These are phyloP conservation scores for Hydriomena furcata DNA, from an alignment of 2,888 invertebrate species.

Conservation along the genomic window DNA sequence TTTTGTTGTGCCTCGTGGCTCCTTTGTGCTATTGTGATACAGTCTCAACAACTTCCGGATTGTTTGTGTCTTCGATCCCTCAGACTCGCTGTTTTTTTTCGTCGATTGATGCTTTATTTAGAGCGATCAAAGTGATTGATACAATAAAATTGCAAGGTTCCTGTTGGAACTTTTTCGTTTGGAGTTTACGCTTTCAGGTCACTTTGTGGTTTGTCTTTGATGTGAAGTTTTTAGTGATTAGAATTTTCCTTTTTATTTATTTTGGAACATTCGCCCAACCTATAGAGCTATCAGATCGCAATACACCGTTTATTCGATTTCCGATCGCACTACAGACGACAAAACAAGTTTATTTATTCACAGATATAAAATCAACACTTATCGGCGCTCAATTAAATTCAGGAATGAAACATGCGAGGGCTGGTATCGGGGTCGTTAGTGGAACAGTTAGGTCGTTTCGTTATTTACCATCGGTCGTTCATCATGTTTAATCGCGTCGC, in stretches of 20 bases:
- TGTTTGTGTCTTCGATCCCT: conserved; percentile 56
- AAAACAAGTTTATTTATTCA: conserved; percentile 31
- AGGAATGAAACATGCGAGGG: conserved; percentile 58
- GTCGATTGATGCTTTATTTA: conserved; percentile 54
- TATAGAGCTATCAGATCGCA: too few relatives aligned
- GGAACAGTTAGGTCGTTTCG: conserved; percentile 63
- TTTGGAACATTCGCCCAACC: background rate
- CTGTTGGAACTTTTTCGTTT: conserved; percentile 30
- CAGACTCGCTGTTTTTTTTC: conserved; percentile 49
- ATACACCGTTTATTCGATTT: conserved; percentile 3
- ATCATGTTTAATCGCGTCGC: conserved; percentile 73
- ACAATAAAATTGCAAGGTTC: conserved; percentile 46
- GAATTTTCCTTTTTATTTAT: background rate
- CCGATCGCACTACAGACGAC: conserved; percentile 1
- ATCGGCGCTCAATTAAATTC: conserved; percentile 58
- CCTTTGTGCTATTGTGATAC: conserved; percentile 62
- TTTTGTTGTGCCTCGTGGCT: conserved; percentile 44
- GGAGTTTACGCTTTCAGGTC: conserved; percentile 23
- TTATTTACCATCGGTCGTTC: conserved; percentile 66
- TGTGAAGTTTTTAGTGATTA: background rate
- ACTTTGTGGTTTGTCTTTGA: conserved; percentile 10
- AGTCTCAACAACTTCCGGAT: conserved; percentile 52
- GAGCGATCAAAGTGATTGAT: conserved; percentile 56
- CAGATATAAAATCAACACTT: conserved; percentile 47
- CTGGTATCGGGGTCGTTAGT: conserved; percentile 64